Evolutionary conservation across 2,888 invertebrate species (phyloP).

Genomic region (Athalia circularis): DNA sequence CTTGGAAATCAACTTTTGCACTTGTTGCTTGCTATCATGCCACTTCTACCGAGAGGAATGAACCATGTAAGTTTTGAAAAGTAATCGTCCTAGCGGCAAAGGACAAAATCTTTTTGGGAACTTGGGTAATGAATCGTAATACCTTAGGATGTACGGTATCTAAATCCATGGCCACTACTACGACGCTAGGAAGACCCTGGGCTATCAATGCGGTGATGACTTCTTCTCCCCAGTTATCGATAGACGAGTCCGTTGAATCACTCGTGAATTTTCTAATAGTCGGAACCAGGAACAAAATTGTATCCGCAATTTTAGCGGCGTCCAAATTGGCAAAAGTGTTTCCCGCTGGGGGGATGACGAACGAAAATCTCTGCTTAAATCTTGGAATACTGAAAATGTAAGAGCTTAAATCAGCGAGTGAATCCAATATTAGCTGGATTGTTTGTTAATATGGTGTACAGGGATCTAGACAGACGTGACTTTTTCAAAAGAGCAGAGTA

Average conservation of each 20-base stretch:
- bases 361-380: conserved; percentile 92
- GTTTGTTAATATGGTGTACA: neutral
- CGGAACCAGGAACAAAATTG: conserved; percentile 86
- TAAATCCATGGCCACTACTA: conserved; percentile 84
- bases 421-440: neutral
- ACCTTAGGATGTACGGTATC: conserved; percentile 84
- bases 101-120: neutral
- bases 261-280: conserved; percentile 76
- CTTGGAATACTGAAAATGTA: conserved; percentile 81
- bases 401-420: conserved; percentile 26
- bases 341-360: conserved; percentile 84
- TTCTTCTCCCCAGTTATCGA: conserved; percentile 88
- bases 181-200: conserved; percentile 88
- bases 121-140: neutral
- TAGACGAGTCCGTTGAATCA: conserved; percentile 77
- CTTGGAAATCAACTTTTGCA: conserved; percentile 81
- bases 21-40: conserved; percentile 80
- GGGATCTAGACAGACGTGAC: neutral
- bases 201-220: conserved; percentile 86
- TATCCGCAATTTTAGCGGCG: conserved; percentile 91
- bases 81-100: neutral
- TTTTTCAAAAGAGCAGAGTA: neutral
- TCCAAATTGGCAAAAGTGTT: conserved; percentile 87
- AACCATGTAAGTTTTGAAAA: neutral
- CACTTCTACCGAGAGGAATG: conserved; percentile 75